Base-by-base conservation (phyloP, 2,113 vertebrate genomes). In the Nestor notabilis region DNA sequence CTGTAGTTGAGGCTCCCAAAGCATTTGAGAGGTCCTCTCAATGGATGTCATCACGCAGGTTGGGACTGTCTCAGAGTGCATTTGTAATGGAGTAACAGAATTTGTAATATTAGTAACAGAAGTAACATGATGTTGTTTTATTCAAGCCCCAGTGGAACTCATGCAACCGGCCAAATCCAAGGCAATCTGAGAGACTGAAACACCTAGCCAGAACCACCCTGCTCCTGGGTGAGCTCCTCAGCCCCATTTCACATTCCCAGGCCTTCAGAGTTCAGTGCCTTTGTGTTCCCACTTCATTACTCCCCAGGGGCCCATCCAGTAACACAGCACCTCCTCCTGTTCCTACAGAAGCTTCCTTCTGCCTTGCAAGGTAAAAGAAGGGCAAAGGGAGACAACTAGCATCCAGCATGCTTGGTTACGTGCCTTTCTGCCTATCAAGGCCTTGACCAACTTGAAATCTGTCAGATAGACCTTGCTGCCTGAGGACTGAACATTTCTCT, bases 331-430 rank as follows among this genome's bases (percentile, higher is more conserved):
- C 44, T 76, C 56, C 39, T 76, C 52, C 66, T 27, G 18, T 23
- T 92, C 56, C 52, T 72, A 33, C 18, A 52, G 33, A 29, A 90
- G 28, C 47, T 83, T 89, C 68, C 21, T 83, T 77, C 76, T 69
- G 68, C 71, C 27, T 44, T 31, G 17, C 5, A 3, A 15, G 10
- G 18, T 25, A 33, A 83, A 72, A 55, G 43, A 80, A 86, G 37
- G 14, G 31, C 86, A 88, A 7, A 7, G 9, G n/a, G 61, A 83
- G 35, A 64, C 10, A 61, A 43, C 27, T 17, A 78, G 31, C 46
- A 63, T 11, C 37, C 63, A 50, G 13, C 43, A 75, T 3, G 17
- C 17, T 46, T 79, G n/a, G 29, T 31, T 53, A 46, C 0, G 0
- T 53, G 29, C 20, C 46, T 19, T 91, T 60, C 82, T 64, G 74